phyloP scores from a whole-genome alignment of 2,888 invertebrate species.

The Yponomeuta sedellus region DNA sequence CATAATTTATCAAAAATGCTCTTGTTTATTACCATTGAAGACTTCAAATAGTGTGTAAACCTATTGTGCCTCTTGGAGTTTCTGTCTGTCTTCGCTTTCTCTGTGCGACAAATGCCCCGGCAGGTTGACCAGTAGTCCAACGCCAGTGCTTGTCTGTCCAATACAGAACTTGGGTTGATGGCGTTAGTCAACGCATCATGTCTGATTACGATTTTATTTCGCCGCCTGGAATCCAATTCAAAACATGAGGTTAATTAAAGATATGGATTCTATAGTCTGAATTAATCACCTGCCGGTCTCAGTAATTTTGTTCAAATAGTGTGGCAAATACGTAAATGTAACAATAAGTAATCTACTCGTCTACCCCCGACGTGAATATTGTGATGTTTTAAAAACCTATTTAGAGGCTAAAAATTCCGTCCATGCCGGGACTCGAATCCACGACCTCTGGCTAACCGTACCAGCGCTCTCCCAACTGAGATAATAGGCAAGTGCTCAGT shows the following conservation, averaged over 20 bases:
- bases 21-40: conserved; percentile 67
- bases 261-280: conserved; percentile 1
- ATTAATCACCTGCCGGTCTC: no score
- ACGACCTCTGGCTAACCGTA: no score
- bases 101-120: conserved; percentile 82
- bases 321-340: no score
- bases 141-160: conserved; percentile 74
- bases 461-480: no score
- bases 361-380: no score
- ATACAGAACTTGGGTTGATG: conserved; percentile 57
- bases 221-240: conserved; percentile 58
- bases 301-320: no score
- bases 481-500: no score
- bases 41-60: conserved; percentile 87
- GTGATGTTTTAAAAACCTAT: no score
- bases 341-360: no score
- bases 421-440: no score
- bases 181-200: conserved; percentile 63
- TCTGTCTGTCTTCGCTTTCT: conserved; percentile 75
- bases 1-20: conserved; percentile 67
- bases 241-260: not conserved
- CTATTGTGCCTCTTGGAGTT: conserved; percentile 82
- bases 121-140: conserved; percentile 83
- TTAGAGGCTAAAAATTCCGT: no score
- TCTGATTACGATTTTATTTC: conserved; percentile 49